A percentile compares a stretch with the other conserved stretches of the same genome.
These are phyloP conservation scores for Apomyelois bistriatella DNA, from an alignment of 2,888 invertebrate genomes.

Conservation along the genomic window DNA sequence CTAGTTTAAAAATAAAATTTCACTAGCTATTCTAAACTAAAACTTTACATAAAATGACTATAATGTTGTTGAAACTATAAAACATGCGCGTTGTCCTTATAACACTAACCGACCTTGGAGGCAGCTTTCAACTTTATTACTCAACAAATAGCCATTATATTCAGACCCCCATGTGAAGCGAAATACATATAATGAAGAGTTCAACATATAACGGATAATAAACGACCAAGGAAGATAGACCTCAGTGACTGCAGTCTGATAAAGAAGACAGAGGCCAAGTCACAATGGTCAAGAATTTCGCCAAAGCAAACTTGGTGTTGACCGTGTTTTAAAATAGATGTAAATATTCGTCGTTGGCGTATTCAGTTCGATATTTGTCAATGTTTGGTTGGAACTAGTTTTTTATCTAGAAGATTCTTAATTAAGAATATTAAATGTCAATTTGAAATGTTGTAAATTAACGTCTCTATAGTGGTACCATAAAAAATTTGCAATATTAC, in stretches of 20 bases:
- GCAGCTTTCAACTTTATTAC: slow-evolving; percentile 62
- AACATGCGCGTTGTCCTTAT: slow-evolving; percentile 50
- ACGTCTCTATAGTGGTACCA: too few species aligned
- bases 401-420: not conserved
- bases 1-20: too few species aligned
- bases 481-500: too few species aligned
- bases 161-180: slow-evolving; percentile 18
- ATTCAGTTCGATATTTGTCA: not conserved
- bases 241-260: not conserved
- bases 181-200: slow-evolving; percentile 13
- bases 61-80: not conserved
- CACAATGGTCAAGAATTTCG: not conserved
- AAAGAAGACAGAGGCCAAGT: not conserved
- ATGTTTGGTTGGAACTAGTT: slow-evolving; percentile 3
- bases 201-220: slow-evolving; percentile 21
- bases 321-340: not conserved
- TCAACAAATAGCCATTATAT: slow-evolving; percentile 36
- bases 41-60: too few species aligned
- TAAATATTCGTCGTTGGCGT: not conserved
- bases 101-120: slow-evolving; percentile 54
- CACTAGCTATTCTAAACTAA: too few species aligned
- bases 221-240: slow-evolving; percentile 21
- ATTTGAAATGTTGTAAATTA: too few species aligned
- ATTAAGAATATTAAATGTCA: not conserved
- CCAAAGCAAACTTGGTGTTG: not conserved